These are phyloP conservation scores for Toxotes chatareus DNA, from an alignment of 2,113 vertebrate species.

Conservation along the genomic window DNA sequence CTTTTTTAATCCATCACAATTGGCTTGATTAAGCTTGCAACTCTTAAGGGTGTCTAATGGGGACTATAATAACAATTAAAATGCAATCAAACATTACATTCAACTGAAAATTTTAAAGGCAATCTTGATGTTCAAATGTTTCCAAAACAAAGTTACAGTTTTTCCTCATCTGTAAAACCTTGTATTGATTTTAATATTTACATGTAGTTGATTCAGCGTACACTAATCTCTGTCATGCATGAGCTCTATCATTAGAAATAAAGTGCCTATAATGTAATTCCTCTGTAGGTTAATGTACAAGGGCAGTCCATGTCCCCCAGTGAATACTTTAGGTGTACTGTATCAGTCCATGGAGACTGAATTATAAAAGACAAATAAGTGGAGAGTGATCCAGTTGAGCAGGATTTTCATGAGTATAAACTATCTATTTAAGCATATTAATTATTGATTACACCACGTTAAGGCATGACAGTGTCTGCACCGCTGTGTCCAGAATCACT, in stretches of 20 bases:
- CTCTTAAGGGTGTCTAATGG: neutral
- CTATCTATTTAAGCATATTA: neutral
- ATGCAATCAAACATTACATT: neutral
- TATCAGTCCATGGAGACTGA: neutral
- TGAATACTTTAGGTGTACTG: neutral
- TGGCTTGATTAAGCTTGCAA: constrained; percentile 6
- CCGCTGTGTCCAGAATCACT: neutral
- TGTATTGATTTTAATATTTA: neutral
- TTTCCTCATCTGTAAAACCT: neutral
- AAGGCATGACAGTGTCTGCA: neutral
- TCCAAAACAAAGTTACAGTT: neutral
- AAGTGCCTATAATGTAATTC: constrained; percentile 11
- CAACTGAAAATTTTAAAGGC: neutral
- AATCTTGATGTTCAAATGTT: neutral
- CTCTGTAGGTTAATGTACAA: neutral
- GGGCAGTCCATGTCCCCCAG: neutral
- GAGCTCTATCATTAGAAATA: constrained; percentile 20
- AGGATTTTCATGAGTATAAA: neutral
- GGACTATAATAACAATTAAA: neutral
- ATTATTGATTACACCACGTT: neutral
- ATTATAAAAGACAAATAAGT: neutral
- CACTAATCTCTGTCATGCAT: constrained; percentile 3
- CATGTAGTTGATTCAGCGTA: neutral
- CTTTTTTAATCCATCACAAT: constrained; percentile 19
- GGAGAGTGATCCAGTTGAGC: neutral